These are phyloP conservation scores for Atta colombica DNA, from an alignment of 1,140 invertebrate species.

Conservation along the genomic window DNA sequence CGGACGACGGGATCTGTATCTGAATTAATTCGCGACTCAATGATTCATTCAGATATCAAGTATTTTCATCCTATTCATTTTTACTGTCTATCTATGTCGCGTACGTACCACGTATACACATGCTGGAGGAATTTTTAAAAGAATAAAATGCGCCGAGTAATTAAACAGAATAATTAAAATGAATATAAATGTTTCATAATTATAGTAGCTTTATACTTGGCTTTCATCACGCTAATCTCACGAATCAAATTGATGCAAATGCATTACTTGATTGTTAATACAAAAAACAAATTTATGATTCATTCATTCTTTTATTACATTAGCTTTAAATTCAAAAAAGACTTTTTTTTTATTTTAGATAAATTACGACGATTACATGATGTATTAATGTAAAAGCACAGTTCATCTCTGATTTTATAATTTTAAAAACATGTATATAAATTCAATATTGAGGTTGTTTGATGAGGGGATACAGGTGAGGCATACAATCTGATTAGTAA, in stretches of 20 bases:
- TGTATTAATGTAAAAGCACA: too few species aligned
- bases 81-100: too few species aligned
- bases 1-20: constrained; percentile 35
- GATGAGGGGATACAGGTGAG: too few species aligned
- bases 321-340: not conserved
- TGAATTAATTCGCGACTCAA: constrained; percentile 47
- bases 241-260: not conserved
- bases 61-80: not conserved
- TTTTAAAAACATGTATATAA: too few species aligned
- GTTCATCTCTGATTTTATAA: too few species aligned
- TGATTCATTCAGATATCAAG: constrained; percentile 34
- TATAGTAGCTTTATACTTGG: not conserved
- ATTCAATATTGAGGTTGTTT: too few species aligned
- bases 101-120: too few species aligned
- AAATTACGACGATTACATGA: too few species aligned
- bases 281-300: not conserved
- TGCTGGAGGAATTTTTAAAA: not conserved
- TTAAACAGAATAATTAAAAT: not conserved
- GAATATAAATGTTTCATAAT: not conserved
- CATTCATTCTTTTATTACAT: not conserved
- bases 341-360: too few species aligned
- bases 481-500: too few species aligned
- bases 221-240: not conserved
- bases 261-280: too few species aligned
- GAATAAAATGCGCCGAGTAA: not conserved